Conservation (phyloP, 2,888 invertebrate species). For the Clusia tigrina region DNA sequence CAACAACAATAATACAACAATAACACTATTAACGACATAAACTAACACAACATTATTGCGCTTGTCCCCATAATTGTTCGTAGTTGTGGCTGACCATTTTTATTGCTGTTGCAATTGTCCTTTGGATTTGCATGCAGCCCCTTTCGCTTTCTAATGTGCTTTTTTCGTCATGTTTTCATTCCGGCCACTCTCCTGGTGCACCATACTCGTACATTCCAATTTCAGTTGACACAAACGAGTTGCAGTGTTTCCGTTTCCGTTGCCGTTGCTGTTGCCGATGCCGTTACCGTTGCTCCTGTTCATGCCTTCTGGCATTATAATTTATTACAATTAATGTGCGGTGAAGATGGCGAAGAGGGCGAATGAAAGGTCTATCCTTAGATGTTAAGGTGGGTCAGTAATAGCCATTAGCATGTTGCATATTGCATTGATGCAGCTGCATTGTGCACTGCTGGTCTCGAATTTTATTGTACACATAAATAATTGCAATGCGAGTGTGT, state of each 20-base stretch:
- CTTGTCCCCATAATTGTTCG: conserved; percentile 10
- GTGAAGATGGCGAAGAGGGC: not conserved
- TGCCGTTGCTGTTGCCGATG: too few relatives aligned
- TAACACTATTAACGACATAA: conserved; percentile 3
- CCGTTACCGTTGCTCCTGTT: too few relatives aligned
- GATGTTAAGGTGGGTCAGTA: not conserved
- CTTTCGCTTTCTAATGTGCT: conserved; percentile 1
- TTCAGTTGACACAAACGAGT: not conserved
- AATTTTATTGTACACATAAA: not conserved
- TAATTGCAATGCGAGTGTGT: too few relatives aligned
- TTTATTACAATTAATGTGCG: not conserved
- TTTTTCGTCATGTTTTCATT: not conserved
- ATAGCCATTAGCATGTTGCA: not conserved
- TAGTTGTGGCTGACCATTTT: conserved; percentile 8
- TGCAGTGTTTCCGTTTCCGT: not conserved
- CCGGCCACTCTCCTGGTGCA: not conserved
- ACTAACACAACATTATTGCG: conserved; percentile 7
- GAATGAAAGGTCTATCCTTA: not conserved
- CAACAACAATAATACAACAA: not conserved
- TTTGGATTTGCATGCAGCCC: not conserved
- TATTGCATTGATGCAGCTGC: not conserved
- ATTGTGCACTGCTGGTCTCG: not conserved
- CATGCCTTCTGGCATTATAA: too few relatives aligned
- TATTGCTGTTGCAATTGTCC: conserved; percentile 5
- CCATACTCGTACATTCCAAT: not conserved